Conservation (phyloP, 37 sponge, comb jelly and placozoan species). For the Ephydatia muelleri region DNA sequence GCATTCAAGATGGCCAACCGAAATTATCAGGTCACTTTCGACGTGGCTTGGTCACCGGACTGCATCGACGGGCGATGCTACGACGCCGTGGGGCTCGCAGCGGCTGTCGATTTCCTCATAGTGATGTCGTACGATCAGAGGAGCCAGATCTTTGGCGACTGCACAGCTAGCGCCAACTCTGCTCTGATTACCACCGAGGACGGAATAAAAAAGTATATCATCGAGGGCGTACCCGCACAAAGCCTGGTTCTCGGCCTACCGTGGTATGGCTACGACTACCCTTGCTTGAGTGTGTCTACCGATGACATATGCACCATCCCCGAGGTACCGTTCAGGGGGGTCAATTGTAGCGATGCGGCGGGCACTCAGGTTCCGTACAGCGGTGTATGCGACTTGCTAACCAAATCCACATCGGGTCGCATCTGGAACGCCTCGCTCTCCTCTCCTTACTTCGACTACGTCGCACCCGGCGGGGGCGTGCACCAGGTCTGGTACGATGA, state of each 20-base stretch:
- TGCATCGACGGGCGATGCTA: conserved; percentile 85
- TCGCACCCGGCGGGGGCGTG: conserved; percentile 2
- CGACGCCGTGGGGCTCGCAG: conserved; percentile 44
- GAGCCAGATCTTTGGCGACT: conserved; percentile 77
- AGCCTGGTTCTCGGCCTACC: conserved; percentile 82
- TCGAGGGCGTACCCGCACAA: conserved; percentile 48
- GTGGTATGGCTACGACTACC: conserved; percentile 93
- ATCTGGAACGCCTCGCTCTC: conserved; percentile 46
- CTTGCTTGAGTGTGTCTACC: conserved; percentile 38
- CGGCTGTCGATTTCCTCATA: conserved; percentile 67
- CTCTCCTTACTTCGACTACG: conserved; percentile 64
- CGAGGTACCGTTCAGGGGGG: conserved; percentile 67
- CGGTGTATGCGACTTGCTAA: conserved; percentile 6
- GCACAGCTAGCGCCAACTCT: conserved; percentile 85
- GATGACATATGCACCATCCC: conserved; percentile 55
- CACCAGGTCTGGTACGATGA: conserved; percentile 93
- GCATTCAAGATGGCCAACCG: conserved; percentile 54
- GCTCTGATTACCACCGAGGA: conserved; percentile 37
- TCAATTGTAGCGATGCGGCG: conserved; percentile 86
- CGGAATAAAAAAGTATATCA: conserved; percentile 49
- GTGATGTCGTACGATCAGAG: conserved; percentile 92
- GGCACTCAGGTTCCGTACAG: conserved; percentile 53
- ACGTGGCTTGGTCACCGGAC: conserved; percentile 83
- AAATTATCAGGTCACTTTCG: conserved; percentile 64
- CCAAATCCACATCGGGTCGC: conserved; percentile 7